A percentile compares a stretch with the other conserved stretches of the same genome.
Evolutionary conservation across 2,113 vertebrate genomes (phyloP).

Genomic region (Gallinago media): DNA sequence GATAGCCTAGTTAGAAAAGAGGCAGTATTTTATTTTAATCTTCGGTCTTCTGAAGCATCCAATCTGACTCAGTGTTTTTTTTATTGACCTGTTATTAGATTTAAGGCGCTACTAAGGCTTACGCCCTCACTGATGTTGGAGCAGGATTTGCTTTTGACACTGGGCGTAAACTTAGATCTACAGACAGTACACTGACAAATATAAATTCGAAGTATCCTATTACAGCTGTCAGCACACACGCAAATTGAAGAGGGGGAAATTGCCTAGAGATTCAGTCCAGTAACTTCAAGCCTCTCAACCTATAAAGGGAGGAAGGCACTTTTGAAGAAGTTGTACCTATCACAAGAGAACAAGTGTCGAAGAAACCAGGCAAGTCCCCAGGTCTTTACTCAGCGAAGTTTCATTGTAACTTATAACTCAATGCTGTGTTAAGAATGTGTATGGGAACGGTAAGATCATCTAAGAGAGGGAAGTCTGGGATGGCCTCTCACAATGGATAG

Average conservation of each 20-base stretch:
- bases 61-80: not conserved
- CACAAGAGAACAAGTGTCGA: not conserved
- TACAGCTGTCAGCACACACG: slow-evolving; percentile 23
- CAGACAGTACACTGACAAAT: not conserved
- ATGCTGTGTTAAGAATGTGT: not conserved
- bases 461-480: not conserved
- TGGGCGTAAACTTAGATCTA: not conserved
- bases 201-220: slow-evolving; percentile 10
- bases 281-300: not conserved
- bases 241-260: not conserved
- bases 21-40: not conserved
- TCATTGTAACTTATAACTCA: not conserved
- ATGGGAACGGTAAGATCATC: not conserved
- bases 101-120: not conserved
- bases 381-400: not conserved
- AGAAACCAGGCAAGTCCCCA: not conserved
- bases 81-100: not conserved
- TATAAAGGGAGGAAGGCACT: not conserved
- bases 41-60: not conserved
- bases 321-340: not conserved
- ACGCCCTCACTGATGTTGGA: not conserved
- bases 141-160: not conserved
- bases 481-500: not conserved
- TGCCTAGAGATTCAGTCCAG: not conserved
- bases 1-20: not conserved